phyloP scores from a whole-genome alignment of 2,113 vertebrate species.

The Rhadina sibilatrix region DNA sequence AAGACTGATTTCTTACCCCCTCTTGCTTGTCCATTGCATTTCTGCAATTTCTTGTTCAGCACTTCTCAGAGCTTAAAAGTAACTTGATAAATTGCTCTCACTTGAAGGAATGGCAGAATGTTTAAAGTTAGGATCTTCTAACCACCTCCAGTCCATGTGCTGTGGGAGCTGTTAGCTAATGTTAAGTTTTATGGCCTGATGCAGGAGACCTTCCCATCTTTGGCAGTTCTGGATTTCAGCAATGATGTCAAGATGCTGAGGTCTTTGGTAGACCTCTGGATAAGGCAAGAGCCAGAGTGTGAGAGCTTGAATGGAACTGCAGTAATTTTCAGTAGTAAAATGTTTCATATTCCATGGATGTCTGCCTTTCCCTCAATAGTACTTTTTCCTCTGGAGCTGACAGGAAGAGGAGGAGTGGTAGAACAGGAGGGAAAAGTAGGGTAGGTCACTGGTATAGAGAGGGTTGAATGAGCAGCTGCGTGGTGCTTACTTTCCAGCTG shows the following conservation, averaged over 20 bases:
- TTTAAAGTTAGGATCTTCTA: neutral
- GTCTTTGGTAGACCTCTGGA: neutral
- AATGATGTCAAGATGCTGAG: neutral
- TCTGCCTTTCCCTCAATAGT: neutral
- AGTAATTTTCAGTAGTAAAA: neutral
- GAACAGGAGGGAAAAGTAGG: neutral
- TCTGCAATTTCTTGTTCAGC: neutral
- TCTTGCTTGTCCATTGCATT: neutral
- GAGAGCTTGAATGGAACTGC: neutral
- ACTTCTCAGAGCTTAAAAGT: neutral
- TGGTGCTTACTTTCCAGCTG: neutral
- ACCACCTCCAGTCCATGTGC: neutral
- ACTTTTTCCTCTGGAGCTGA: neutral
- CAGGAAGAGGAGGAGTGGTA: neutral
- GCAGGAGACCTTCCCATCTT: neutral
- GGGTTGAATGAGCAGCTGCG: rapidly evolving
- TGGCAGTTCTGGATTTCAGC: neutral
- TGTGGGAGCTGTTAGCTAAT: neutral
- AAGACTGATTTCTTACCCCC: neutral
- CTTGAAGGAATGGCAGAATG: neutral
- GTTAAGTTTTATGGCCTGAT: neutral
- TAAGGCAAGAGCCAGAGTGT: neutral
- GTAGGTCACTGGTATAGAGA: too few relatives aligned
- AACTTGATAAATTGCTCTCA: neutral
- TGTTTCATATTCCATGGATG: neutral